Evolutionary conservation across 1,140 invertebrate species (phyloP).

Genomic region (Pogonus chalceus): DNA sequence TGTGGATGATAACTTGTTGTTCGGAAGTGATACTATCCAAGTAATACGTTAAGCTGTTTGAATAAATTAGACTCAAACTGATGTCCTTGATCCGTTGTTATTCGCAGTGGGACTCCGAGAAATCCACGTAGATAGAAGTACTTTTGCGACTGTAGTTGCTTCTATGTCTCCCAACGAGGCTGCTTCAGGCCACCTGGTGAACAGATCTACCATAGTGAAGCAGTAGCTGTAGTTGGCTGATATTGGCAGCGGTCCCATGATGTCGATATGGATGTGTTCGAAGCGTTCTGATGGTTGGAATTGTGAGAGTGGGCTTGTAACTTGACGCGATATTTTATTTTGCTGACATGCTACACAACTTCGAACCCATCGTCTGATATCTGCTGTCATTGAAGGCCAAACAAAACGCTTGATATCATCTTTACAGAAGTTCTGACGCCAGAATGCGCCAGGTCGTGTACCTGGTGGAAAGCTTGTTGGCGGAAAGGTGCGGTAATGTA

Average conservation of each 20-base stretch:
- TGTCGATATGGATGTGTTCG: constrained; percentile 33
- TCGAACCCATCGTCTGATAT: constrained; percentile 17
- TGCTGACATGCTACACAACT: constrained; percentile 25
- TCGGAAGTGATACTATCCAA: constrained; percentile 13
- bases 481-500: constrained; percentile 20
- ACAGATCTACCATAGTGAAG: constrained; percentile 31
- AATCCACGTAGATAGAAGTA: constrained; percentile 27
- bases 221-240: constrained; percentile 21
- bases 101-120: constrained; percentile 26
- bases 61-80: constrained; percentile 31
- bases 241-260: constrained; percentile 32
- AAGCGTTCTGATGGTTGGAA: constrained; percentile 16
- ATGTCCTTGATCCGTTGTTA: constrained; percentile 35
- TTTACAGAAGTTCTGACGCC: constrained; percentile 16
- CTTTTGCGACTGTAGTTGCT: constrained; percentile 25
- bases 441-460: constrained; percentile 28
- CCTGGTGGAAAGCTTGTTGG: constrained; percentile 18
- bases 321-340: constrained; percentile 21
- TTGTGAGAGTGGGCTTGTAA: constrained; percentile 6
- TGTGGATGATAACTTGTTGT: constrained; percentile 23
- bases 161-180: constrained; percentile 27
- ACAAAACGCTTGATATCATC: constrained; percentile 20
- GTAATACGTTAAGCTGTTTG: constrained; percentile 4
- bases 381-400: constrained; percentile 24
- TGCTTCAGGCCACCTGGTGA: constrained; percentile 34